Percentiles rank a stretch among this genome's conserved stretches.
Evolutionary conservation across 30 jellyfish, hydroid and myxozoan genomes (phyloP).

Genomic region (Turritopsis dohrnii): DNA sequence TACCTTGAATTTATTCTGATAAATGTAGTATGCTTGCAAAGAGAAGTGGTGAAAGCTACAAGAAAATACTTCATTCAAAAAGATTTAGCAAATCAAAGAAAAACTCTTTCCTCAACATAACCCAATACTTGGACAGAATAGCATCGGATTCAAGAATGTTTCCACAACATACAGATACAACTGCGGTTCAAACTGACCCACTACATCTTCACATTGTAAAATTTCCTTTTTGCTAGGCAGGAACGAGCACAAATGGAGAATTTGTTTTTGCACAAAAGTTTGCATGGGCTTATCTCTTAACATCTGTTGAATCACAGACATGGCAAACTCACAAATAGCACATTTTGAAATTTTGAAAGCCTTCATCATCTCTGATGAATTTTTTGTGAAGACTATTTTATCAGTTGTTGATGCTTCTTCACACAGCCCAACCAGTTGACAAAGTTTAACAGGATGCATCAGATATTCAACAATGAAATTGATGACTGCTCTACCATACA

Average conservation of each 20-base stretch:
- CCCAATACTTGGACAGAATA: background rate
- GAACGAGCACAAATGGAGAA: background rate
- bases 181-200: background rate
- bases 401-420: background rate
- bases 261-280: background rate
- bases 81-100: background rate
- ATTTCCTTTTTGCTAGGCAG: background rate
- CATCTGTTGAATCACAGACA: background rate
- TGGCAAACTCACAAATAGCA: background rate
- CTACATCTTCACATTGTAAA: background rate
- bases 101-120: background rate
- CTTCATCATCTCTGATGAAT: background rate
- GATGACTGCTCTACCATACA: background rate
- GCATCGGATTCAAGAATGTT: constrained; percentile 6
- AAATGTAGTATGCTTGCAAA: no score
- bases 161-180: background rate
- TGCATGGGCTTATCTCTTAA: background rate
- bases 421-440: background rate
- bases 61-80: background rate
- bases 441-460: background rate
- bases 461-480: constrained; percentile 9
- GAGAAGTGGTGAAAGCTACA: background rate
- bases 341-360: background rate
- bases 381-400: background rate
- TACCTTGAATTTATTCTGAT: no score